A percentile compares a stretch with the other conserved stretches of the same genome.
Evolutionary conservation across 2,797 vertebrate species (phyloP).

Genomic region (Rostrhamus sociabilis): DNA sequence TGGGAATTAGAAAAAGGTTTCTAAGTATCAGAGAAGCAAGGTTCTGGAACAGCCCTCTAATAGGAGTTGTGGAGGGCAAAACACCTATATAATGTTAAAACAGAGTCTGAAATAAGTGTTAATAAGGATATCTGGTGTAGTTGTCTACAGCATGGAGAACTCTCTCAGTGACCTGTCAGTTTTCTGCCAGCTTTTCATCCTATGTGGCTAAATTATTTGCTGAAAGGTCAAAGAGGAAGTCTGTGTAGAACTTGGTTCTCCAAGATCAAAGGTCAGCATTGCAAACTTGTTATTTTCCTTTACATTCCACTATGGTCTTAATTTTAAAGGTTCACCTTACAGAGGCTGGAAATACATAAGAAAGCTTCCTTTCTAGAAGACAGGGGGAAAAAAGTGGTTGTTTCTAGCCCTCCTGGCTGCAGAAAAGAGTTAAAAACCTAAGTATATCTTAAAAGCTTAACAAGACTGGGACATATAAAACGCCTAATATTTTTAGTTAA

Average conservation of each 20-base stretch:
- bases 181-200: not conserved
- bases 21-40: slow-evolving; percentile 16
- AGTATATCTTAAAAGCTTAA: not conserved
- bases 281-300: not conserved
- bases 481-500: not conserved
- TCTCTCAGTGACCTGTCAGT: not conserved
- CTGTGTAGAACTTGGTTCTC: not conserved
- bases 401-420: not conserved
- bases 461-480: not conserved
- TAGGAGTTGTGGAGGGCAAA: not conserved
- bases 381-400: not conserved
- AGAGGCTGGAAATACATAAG: not conserved
- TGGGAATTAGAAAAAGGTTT: slow-evolving; percentile 29
- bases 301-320: not conserved
- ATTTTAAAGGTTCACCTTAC: not conserved
- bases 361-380: not conserved
- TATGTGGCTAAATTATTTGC: not conserved
- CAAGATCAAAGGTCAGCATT: not conserved
- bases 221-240: not conserved
- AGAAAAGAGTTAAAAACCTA: not conserved
- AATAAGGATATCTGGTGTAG: not conserved
- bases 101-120: not conserved
- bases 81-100: not conserved
- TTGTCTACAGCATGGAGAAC: not conserved
- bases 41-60: slow-evolving; percentile 31